A percentile compares a stretch with the other conserved stretches of the same genome.
Evolutionary conservation across 2,888 invertebrate genomes (phyloP).

Genomic region (Monoplex corrugatus): DNA sequence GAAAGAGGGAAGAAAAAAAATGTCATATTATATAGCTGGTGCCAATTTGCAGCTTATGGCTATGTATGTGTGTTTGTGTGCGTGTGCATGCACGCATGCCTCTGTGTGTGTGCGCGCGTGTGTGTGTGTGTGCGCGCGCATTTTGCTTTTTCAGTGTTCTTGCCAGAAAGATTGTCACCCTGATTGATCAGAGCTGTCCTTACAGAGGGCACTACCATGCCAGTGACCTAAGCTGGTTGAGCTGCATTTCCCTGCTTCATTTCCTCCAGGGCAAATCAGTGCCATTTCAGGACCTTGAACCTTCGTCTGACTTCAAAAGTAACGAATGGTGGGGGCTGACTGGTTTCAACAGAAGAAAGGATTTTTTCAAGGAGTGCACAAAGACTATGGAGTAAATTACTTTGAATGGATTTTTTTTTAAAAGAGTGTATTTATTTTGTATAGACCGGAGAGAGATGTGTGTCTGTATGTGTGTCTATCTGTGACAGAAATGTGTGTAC

Average conservation of each 20-base stretch:
- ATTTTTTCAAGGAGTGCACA: constrained; percentile 1
- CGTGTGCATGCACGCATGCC: too few relatives aligned
- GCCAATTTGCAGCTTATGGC: too few relatives aligned
- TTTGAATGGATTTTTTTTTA: background rate
- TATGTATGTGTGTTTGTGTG: too few relatives aligned
- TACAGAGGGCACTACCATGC: too few relatives aligned
- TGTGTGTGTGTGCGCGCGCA: too few relatives aligned
- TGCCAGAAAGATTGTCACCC: background rate
- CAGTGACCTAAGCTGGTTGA: constrained; percentile 48
- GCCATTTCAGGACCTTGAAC: constrained; percentile 38
- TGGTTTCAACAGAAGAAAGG: background rate
- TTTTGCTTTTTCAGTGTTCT: constrained; percentile 5
- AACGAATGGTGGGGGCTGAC: constrained; percentile 50
- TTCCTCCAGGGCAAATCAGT: constrained; percentile 41
- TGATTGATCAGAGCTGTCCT: background rate
- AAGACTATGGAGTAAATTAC: background rate
- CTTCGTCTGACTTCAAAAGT: background rate
- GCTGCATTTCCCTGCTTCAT: constrained; percentile 48
- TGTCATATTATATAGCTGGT: too few relatives aligned
- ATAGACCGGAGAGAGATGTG: too few relatives aligned
- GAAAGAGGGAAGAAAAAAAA: too few relatives aligned
- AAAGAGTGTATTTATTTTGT: too few relatives aligned
- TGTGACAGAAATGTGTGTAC: too few relatives aligned
- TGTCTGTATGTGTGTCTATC: too few relatives aligned
- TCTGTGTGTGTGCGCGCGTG: too few relatives aligned